Percentiles rank a stretch among this genome's conserved stretches.
Conservation (phyloP, 2,888 invertebrate species). For the Drosophila phalerata region DNA sequence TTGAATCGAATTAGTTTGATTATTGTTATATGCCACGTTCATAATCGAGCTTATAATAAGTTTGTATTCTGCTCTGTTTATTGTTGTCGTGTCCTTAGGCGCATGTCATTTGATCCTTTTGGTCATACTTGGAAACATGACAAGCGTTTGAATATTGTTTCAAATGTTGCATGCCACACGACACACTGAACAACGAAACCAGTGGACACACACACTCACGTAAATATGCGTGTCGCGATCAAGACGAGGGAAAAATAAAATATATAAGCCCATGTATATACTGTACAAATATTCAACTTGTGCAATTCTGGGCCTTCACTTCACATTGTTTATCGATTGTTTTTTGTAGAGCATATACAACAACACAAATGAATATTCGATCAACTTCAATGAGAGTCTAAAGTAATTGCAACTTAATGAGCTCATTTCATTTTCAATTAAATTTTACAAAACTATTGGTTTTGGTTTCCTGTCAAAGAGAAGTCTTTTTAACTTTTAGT, state of each 20-base stretch:
- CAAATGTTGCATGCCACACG: conserved; percentile 60
- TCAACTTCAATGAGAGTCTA: neutral
- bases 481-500: neutral
- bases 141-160: conserved; percentile 39
- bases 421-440: conserved; percentile 3
- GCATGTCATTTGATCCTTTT: conserved; percentile 60
- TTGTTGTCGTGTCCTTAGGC: conserved; percentile 27
- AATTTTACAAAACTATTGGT: neutral
- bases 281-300: neutral
- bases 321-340: conserved; percentile 29
- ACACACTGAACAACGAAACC: neutral
- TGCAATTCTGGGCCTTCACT: neutral
- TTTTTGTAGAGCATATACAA: neutral
- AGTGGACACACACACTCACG: conserved; percentile 1
- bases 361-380: conserved; percentile 8
- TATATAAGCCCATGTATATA: neutral
- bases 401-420: conserved; percentile 6
- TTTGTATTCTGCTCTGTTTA: conserved; percentile 18
- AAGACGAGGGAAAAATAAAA: neutral
- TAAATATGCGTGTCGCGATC: conserved; percentile 49
- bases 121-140: conserved; percentile 40
- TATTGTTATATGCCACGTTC: conserved; percentile 22
- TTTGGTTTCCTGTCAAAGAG: neutral
- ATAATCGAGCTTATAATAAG: conserved; percentile 45
- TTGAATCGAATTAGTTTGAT: conserved; percentile 28